Evolutionary conservation across 2,888 invertebrate genomes (phyloP).

Genomic region (Dugesia japonica): DNA sequence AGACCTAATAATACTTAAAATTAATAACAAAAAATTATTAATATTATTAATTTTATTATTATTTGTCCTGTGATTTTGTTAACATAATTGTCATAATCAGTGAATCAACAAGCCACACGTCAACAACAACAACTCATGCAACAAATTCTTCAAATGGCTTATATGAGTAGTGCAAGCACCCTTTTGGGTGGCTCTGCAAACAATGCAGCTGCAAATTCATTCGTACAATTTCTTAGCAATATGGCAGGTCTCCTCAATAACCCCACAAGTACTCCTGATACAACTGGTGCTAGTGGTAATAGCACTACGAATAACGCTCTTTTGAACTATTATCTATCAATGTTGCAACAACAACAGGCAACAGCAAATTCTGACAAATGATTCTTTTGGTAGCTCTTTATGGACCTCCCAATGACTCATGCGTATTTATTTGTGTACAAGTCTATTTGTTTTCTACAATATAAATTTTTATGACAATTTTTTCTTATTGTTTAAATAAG

Average conservation of each 20-base stretch:
- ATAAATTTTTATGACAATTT: conserved; percentile 11
- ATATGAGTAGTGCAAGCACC: conserved; percentile 11
- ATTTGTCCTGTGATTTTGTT: too few relatives aligned
- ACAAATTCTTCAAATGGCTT: conserved; percentile 5
- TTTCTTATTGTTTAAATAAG: neutral
- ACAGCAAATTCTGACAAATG: conserved; percentile 20
- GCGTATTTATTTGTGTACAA: conserved; percentile 20
- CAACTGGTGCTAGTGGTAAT: conserved; percentile 10
- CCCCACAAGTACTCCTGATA: neutral
- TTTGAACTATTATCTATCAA: conserved; percentile 1
- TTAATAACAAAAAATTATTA: too few relatives aligned
- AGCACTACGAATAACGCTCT: conserved; percentile 1
- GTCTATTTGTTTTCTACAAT: conserved; percentile 15
- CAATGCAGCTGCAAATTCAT: neutral
- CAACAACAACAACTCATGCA: conserved; percentile 10
- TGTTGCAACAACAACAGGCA: conserved; percentile 12
- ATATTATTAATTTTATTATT: too few relatives aligned
- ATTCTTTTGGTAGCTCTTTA: neutral
- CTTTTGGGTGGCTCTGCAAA: neutral
- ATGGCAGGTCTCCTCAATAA: conserved; percentile 15
- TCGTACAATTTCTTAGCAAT: neutral
- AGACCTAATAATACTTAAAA: too few relatives aligned
- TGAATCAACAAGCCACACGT: conserved; percentile 12
- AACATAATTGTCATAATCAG: too few relatives aligned
- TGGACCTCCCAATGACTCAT: conserved; percentile 14